Base-by-base conservation (phyloP, 2,888 invertebrate species). In the Lithophane leautieri region DNA sequence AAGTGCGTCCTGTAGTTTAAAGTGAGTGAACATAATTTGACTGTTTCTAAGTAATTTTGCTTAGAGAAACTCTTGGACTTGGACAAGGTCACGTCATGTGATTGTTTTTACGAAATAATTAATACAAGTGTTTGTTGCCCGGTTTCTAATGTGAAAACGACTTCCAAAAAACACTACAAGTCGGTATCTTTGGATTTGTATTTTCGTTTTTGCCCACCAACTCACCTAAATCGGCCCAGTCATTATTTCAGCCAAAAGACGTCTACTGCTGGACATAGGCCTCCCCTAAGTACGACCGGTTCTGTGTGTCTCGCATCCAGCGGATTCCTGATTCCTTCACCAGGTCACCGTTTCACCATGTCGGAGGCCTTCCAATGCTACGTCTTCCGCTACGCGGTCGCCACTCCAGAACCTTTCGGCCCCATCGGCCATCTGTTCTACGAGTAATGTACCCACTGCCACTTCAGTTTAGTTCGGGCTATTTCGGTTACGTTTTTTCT, bases 1-100 rank as follows among this genome's bases (percentile, higher is more conserved):
- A 50, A 80, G 68, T 74, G 70, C 56, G 54, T 19, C 54, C 47
- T 60, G 40, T 56, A 28, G 56, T 62, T 54, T 12, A n/a, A 50
- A 42, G 66, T 62, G 54, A 54, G n/a, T 54, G 56, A 73, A 61
- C 34, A 25, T 40, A 11, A 66, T 50, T 44, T 42, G 7, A 25
- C 28, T 14, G 4, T 25, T n/a, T 60, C 28, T 54, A 25, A 60
- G 52, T 34, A 7, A n/a, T 28, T 68, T 58, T 28, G 25, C 44
- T 44, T 22, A 25, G 61, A 16, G 19, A 11, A 65, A 4, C 34
- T 19, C n/a, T 40, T 25, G 61, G 12, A 44, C 63, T 62, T 63
- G 14, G 7, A 19, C 25, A 63, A 12, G 19, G 11, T 25, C 62
- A 63, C 19, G 6, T 7, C n/a, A 42, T 19, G 19, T 7, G 42